phyloP scores from a whole-genome alignment of 2,797 vertebrate genomes.

The Delichon dasypus region DNA sequence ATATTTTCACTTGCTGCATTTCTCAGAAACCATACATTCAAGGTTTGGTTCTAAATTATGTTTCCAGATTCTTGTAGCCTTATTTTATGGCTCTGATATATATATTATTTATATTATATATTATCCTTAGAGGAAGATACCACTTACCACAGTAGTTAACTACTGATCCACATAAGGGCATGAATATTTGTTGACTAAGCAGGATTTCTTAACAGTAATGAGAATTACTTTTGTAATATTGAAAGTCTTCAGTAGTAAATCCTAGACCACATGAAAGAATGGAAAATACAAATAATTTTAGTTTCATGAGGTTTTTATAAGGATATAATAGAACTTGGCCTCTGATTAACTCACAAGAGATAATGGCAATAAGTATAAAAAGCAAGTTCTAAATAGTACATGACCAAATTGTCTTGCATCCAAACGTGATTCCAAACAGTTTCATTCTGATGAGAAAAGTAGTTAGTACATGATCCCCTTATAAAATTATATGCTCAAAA shows the following conservation, averaged over 20 bases:
- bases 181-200: not conserved
- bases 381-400: not conserved
- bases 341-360: not conserved
- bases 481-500: not conserved
- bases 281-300: not conserved
- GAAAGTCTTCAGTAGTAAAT: not conserved
- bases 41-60: not conserved
- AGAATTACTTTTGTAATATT: not conserved
- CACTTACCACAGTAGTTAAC: not conserved
- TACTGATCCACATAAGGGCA: not conserved
- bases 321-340: not conserved
- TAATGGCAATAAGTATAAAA: not conserved
- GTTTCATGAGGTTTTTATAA: not conserved
- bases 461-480: not conserved
- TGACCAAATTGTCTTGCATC: not conserved
- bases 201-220: not conserved
- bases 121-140: not conserved
- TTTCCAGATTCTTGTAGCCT: not conserved
- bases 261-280: not conserved
- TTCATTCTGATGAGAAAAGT: not conserved
- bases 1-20: not conserved
- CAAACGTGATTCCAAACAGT: not conserved
- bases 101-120: no score
- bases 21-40: not conserved
- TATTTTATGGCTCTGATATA: no score